These are phyloP conservation scores for Holocentrus rufus DNA, from an alignment of 2,797 vertebrate genomes.

Conservation along the genomic window DNA sequence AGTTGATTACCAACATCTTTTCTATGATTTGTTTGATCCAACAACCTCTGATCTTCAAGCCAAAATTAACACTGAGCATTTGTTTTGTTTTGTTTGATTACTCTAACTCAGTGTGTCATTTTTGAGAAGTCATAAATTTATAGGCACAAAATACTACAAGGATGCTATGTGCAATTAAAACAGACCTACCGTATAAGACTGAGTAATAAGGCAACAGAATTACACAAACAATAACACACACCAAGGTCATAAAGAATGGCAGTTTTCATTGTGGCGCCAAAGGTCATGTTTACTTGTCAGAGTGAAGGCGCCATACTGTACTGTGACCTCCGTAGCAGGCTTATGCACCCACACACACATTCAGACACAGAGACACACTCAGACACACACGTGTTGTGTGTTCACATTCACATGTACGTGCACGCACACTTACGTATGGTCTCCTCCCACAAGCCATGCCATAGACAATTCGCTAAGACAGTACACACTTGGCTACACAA, in stretches of 20 bases:
- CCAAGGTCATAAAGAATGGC: constrained; percentile 79
- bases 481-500: constrained; percentile 55
- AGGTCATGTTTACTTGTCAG: constrained; percentile 85
- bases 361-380: constrained; percentile 29
- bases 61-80: too few species aligned
- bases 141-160: neutral
- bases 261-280: constrained; percentile 78
- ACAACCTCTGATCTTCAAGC: too few species aligned
- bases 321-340: constrained; percentile 78
- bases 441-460: constrained; percentile 58
- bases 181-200: constrained; percentile 43
- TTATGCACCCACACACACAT: constrained; percentile 67
- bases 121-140: constrained; percentile 10
- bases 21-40: too few species aligned
- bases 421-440: constrained; percentile 60
- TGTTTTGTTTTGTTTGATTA: too few species aligned
- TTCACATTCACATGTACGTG: constrained; percentile 62
- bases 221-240: constrained; percentile 72
- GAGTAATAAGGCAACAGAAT: constrained; percentile 62
- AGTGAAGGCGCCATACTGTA: constrained; percentile 83
- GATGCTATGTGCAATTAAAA: constrained; percentile 22
- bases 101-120: neutral
- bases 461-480: constrained; percentile 62
- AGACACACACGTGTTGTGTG: constrained; percentile 36
- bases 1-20: neutral